Percentiles rank a stretch among this genome's conserved stretches.
Conservation (phyloP, 1,140 invertebrate species). For the Lordiphosa stackelbergi region DNA sequence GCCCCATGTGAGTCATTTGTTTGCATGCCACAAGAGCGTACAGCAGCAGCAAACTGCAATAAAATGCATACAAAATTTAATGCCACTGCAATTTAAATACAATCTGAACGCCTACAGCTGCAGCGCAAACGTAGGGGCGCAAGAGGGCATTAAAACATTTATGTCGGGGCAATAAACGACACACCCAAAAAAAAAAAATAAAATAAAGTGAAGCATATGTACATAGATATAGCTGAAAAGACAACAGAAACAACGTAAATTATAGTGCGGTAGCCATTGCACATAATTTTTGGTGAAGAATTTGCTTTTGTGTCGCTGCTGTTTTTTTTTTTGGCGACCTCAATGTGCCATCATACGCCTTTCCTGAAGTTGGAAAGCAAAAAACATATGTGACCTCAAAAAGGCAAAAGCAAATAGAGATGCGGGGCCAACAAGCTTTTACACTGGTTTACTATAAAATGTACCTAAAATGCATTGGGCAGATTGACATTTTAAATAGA, state of each 20-base stretch:
- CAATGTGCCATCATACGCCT: slow-evolving; percentile 1
- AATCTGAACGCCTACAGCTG: slow-evolving; percentile 42
- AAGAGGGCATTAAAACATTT: slow-evolving; percentile 46
- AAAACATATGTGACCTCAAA: slow-evolving; percentile 3
- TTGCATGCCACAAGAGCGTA: not conserved
- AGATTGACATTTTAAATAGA: slow-evolving; percentile 34
- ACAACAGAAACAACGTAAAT: slow-evolving; percentile 41
- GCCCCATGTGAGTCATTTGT: slow-evolving; percentile 49
- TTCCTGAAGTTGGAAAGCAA: not conserved
- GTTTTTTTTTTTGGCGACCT: not conserved
- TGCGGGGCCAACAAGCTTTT: no score
- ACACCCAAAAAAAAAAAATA: slow-evolving; percentile 44
- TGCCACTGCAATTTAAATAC: slow-evolving; percentile 48
- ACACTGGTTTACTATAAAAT: no score
- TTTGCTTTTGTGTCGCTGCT: slow-evolving; percentile 22
- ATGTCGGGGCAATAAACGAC: slow-evolving; percentile 52
- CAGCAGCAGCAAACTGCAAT: slow-evolving; percentile 26
- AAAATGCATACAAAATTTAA: slow-evolving; percentile 56
- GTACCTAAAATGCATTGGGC: no score
- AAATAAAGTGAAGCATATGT: slow-evolving; percentile 7
- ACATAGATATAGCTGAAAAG: slow-evolving; percentile 17
- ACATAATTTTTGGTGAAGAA: slow-evolving; percentile 23
- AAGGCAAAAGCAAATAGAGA: not conserved
- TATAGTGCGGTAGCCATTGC: slow-evolving; percentile 52
- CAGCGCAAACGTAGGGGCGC: not conserved